These are phyloP conservation scores for Amia ocellicauda DNA, from an alignment of 2,113 vertebrate species.

Conservation along the genomic window DNA sequence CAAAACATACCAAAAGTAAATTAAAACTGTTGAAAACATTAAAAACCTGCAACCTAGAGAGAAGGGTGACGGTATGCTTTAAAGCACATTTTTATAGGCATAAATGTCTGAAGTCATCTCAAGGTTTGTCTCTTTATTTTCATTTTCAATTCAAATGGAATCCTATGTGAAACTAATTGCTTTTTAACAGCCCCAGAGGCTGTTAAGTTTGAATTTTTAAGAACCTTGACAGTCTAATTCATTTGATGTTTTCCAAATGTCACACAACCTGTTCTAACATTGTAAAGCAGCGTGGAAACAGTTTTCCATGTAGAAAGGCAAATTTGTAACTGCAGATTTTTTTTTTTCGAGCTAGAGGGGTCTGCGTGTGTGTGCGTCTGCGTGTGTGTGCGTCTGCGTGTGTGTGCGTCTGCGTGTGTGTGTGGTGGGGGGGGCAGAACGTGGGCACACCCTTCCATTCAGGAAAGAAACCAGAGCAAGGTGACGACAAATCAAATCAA, in stretches of 20 bases:
- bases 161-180: constrained; percentile 42
- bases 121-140: constrained; percentile 42
- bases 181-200: constrained; percentile 40
- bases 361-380: too few relatives aligned
- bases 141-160: constrained; percentile 23
- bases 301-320: constrained; percentile 40
- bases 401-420: too few relatives aligned
- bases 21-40: too few relatives aligned
- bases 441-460: constrained; percentile 13
- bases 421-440: too few relatives aligned
- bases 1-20: too few relatives aligned
- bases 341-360: constrained; percentile 32
- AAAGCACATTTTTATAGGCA: too few relatives aligned
- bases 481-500: too few relatives aligned
- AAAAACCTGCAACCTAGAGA: too few relatives aligned
- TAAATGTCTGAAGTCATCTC: constrained; percentile 28
- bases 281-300: constrained; percentile 37
- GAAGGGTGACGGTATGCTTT: background rate
- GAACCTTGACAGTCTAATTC: constrained; percentile 48
- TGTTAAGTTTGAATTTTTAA: constrained; percentile 43
- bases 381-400: too few relatives aligned
- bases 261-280: constrained; percentile 43
- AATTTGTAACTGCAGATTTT: constrained; percentile 22
- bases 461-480: too few relatives aligned
- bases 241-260: constrained; percentile 52